A percentile compares a stretch with the other conserved stretches of the same genome.
phyloP scores from a whole-genome alignment of 2,888 invertebrate genomes.

The Calliphora vomitoria region DNA sequence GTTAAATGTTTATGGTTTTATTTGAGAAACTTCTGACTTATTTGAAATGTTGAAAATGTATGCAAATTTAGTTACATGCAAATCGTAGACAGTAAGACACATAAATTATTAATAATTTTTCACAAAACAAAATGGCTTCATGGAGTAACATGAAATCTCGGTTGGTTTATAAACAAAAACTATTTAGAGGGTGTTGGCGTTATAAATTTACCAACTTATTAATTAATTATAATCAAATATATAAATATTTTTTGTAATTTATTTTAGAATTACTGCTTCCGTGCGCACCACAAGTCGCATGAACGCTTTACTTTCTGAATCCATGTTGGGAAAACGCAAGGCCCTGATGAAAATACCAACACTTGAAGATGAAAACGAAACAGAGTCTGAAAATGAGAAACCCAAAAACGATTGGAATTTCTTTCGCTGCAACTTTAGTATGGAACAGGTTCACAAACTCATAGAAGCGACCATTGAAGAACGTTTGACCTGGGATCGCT shows the following conservation, averaged over 20 bases:
- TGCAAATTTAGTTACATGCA: conserved; percentile 74
- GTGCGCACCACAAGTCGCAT: conserved; percentile 84
- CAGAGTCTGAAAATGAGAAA: conserved; percentile 76
- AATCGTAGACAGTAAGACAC: conserved; percentile 49
- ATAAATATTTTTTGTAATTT: neutral
- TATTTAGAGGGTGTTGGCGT: neutral
- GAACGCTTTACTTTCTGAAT: conserved; percentile 83
- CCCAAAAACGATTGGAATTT: conserved; percentile 81
- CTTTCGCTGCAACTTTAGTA: conserved; percentile 82
- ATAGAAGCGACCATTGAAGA: conserved; percentile 83
- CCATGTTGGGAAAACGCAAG: conserved; percentile 80
- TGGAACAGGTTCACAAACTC: conserved; percentile 83
- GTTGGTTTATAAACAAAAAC: conserved; percentile 74
- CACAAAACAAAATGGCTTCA: conserved; percentile 76
- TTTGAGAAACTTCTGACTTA: conserved; percentile 62
- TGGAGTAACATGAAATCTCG: conserved; percentile 82
- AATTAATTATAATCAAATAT: neutral
- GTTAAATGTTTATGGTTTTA: conserved; percentile 33
- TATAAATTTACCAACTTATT: neutral
- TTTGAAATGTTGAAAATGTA: conserved; percentile 66
- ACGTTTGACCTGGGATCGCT: conserved; percentile 83
- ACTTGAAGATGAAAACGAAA: conserved; percentile 73
- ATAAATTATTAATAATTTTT: conserved; percentile 50
- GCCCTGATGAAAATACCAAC: conserved; percentile 76
- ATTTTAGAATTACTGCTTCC: conserved; percentile 82